Evolutionary conservation across 2,113 vertebrate genomes (phyloP), one percentile per base, ranked within the genome.

Genomic region (Paradoxurus hermaphroditus): DNA sequence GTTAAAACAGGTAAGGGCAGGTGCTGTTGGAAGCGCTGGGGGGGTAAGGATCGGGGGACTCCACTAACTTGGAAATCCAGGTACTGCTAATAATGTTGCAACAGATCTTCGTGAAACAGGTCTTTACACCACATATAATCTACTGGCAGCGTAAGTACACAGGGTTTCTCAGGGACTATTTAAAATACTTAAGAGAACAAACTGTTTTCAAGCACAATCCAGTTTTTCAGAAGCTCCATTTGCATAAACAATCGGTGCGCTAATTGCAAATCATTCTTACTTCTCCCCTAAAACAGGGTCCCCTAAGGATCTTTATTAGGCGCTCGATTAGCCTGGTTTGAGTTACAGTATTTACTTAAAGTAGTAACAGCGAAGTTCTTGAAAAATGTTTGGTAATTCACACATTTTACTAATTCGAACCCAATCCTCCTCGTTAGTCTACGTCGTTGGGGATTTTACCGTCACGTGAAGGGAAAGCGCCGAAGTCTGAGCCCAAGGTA

Each of bases 201-300:
- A 93, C 1, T n/a, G 36, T 93, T 97, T 86, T 73, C 92, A 70
- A 75, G 87, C 89, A 97, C 85, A 86, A 59, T 75, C 91, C 39
- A 91, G 89, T 77, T 93, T 97, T 90, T 95, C 68, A 34, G 59
- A 93, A 91, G 87, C 53, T 36, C 56, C 31, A 96, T 95, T 96
- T 96, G 91, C 75, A 92, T 96, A 93, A 97, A 98, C 91, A 96
- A 98, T 51, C 63, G 94, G 90, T 59, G 51, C 0, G 6, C 94
- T 98, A 97, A 97, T 63, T 94, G 95, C 97, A 97, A 96, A 97
- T 96, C 97, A 95, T 95, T 97, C 94, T 95, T 87, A 41, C 70
- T 96, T 97, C 90, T 97, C 81, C 82, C 77, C 86, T 77, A 87
- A 90, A 92, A 91, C 86, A 65, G 70, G 73, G 77, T 96, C 79